Conservation (phyloP, 2,113 vertebrate species). For the Protobothrops mucrosquamatus region DNA sequence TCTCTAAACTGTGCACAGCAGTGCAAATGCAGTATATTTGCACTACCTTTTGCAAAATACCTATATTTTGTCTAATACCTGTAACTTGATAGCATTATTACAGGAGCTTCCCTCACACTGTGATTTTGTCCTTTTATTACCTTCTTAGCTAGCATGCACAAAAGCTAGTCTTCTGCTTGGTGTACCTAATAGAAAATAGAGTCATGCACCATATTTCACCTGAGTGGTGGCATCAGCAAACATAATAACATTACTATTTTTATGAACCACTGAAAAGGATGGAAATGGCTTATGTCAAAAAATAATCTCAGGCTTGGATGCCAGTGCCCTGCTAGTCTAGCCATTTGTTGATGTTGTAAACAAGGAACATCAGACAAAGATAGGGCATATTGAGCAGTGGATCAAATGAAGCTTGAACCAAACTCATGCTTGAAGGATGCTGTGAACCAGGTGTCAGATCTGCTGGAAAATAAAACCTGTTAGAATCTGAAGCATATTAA, state of each 20-base stretch:
- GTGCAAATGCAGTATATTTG: constrained; percentile 1
- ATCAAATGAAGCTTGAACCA: not conserved
- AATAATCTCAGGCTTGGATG: not conserved
- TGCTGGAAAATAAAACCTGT: not conserved
- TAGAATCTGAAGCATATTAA: not conserved
- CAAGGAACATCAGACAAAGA: not conserved
- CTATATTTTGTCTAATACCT: not conserved
- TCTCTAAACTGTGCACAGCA: not conserved
- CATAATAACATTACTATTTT: not conserved
- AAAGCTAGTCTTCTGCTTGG: not conserved
- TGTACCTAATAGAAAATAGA: not conserved
- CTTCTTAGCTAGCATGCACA: constrained; percentile 8
- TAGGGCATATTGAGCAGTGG: not conserved
- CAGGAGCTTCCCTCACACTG: not conserved
- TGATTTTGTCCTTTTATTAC: not conserved
- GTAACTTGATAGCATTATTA: not conserved
- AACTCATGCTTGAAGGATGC: not conserved
- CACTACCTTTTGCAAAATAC: not conserved
- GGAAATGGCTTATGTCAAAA: not conserved
- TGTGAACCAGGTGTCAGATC: not conserved
- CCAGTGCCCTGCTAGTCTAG: not conserved
- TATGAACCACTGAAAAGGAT: not conserved
- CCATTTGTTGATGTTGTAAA: not conserved
- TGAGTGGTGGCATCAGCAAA: not conserved
- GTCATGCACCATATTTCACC: not conserved